Evolutionary conservation across 1,140 invertebrate species (phyloP).

Genomic region (Brachystomella parvula): DNA sequence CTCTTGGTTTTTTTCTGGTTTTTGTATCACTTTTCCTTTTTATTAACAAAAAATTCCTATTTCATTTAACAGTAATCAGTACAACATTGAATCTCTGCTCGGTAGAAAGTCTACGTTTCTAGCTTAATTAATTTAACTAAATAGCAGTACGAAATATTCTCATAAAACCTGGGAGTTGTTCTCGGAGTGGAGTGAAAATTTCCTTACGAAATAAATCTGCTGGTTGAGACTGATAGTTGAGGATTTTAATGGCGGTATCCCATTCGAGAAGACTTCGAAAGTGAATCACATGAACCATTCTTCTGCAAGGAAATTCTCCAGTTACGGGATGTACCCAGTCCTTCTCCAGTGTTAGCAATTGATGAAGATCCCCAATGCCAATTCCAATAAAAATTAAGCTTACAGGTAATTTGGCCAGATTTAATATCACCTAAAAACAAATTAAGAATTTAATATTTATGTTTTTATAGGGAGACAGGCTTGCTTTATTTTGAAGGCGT

Average conservation of each 20-base stretch:
- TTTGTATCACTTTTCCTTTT: no score
- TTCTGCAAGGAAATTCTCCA: constrained; percentile 20
- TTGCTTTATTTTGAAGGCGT: not conserved
- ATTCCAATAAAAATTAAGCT: constrained; percentile 24
- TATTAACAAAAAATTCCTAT: no score
- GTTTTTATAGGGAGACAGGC: not conserved
- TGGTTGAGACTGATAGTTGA: constrained; percentile 9
- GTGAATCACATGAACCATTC: constrained; percentile 20
- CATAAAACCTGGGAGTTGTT: constrained; percentile 16
- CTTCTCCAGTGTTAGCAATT: constrained; percentile 14
- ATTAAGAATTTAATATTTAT: not conserved
- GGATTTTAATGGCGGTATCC: constrained; percentile 19
- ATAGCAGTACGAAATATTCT: constrained; percentile 15
- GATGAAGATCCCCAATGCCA: constrained; percentile 15
- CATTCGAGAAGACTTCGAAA: constrained; percentile 23
- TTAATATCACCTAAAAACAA: constrained; percentile 7
- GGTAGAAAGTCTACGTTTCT: no score
- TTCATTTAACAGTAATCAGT: no score
- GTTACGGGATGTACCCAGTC: constrained; percentile 19
- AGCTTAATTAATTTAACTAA: not conserved
- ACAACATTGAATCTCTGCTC: no score
- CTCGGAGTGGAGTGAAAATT: constrained; percentile 18
- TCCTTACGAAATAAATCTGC: constrained; percentile 23
- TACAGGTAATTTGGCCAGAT: constrained; percentile 19
- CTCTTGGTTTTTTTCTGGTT: no score